These are phyloP conservation scores for Drosophila tropicalis DNA, from an alignment of 1,140 invertebrate genomes.

Conservation along the genomic window DNA sequence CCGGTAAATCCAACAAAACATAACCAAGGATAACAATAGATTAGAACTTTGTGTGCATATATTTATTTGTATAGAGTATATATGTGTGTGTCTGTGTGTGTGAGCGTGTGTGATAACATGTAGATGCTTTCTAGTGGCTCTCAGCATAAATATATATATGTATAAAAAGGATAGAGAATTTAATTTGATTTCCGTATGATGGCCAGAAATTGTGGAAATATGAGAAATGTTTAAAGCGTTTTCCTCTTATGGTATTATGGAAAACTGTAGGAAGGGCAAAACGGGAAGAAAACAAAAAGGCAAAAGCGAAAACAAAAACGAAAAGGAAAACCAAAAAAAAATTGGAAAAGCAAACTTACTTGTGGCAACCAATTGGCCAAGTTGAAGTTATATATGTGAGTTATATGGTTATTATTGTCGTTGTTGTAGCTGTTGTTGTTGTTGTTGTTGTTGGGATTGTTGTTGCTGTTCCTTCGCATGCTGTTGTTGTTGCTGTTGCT, in stretches of 20 bases:
- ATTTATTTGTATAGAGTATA: conserved; percentile 3
- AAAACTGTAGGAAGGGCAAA: conserved; percentile 20
- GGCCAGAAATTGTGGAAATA: conserved; percentile 39
- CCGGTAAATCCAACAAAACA: conserved; percentile 22
- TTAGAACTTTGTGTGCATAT: conserved; percentile 4
- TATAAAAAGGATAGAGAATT: conserved; percentile 62
- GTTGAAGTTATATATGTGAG: conserved; percentile 54
- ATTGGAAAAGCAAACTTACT: conserved; percentile 66
- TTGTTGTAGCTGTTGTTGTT: conserved; percentile 8
- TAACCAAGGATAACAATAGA: conserved; percentile 37
- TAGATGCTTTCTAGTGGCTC: conserved; percentile 2
- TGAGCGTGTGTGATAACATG: conserved; percentile 27
- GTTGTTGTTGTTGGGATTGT: conserved; percentile 19
- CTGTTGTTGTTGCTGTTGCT: conserved; percentile 3
- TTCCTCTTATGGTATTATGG: neutral
- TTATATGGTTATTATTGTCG: conserved; percentile 44
- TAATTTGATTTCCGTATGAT: conserved; percentile 71
- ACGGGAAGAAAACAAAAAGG: conserved; percentile 25
- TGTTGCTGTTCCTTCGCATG: conserved; percentile 13
- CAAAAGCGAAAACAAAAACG: conserved; percentile 11
- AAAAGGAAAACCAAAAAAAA: conserved; percentile 14
- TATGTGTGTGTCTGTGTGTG: conserved; percentile 14
- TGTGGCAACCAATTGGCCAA: conserved; percentile 71
- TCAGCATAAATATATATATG: neutral
- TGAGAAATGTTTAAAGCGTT: conserved; percentile 36